phyloP scores from a whole-genome alignment of 2,797 vertebrate species.

The Girardinus metallicus region DNA sequence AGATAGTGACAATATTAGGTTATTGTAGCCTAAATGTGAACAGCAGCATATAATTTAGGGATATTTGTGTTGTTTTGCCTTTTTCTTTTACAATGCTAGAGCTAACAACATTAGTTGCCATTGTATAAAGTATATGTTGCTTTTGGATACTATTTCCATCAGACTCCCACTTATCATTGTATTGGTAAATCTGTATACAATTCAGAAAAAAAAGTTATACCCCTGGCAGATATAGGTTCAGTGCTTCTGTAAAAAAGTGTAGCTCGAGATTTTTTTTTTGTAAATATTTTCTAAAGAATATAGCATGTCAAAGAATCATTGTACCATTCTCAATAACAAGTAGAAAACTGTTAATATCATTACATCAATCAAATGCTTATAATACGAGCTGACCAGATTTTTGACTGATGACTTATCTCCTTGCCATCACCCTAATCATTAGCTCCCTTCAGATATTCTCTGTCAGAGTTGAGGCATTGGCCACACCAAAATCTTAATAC shows the following conservation, averaged over 20 bases:
- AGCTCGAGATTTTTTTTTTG: neutral
- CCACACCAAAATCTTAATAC: neutral
- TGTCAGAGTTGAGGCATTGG: neutral
- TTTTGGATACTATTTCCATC: neutral
- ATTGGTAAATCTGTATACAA: neutral
- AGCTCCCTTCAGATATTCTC: neutral
- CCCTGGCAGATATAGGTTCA: neutral
- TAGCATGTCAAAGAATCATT: neutral
- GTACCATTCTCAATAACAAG: neutral
- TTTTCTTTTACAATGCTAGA: neutral
- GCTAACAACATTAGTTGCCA: neutral
- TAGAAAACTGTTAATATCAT: neutral
- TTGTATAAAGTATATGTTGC: neutral
- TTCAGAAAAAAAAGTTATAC: neutral
- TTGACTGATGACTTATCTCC: neutral
- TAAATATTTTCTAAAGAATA: neutral
- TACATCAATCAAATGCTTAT: neutral
- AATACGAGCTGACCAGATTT: neutral
- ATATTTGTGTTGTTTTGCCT: neutral
- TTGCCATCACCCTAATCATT: neutral
- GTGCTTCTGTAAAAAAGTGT: too few relatives aligned
- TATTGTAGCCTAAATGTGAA: neutral
- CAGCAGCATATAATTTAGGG: neutral
- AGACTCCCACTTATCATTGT: neutral
- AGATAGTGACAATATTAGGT: neutral